Evolutionary conservation across 1,140 invertebrate species (phyloP).

Genomic region (Macrocentrus cingulum): DNA sequence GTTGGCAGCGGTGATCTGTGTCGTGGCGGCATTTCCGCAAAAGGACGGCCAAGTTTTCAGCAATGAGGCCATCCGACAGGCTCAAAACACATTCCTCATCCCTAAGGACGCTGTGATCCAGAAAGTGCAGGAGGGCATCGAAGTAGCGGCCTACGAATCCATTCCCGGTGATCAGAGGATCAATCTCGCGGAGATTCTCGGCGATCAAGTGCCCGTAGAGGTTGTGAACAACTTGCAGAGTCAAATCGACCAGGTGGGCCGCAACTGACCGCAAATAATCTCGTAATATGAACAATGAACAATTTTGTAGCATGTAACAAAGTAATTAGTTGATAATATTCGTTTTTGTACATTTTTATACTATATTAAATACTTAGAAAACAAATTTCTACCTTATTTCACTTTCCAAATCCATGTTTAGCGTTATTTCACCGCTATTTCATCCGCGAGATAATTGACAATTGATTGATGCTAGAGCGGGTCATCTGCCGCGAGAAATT

Average conservation of each 20-base stretch:
- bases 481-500: too few relatives aligned
- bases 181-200: constrained; percentile 77
- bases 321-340: too few relatives aligned
- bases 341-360: too few relatives aligned
- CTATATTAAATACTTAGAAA: too few relatives aligned
- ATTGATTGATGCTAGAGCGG: too few relatives aligned
- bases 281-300: too few relatives aligned
- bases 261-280: constrained; percentile 63
- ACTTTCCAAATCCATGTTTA: too few relatives aligned
- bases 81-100: constrained; percentile 79
- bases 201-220: constrained; percentile 78
- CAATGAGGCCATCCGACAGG: constrained; percentile 82
- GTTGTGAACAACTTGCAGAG: constrained; percentile 83
- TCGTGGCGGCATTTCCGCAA: constrained; percentile 65
- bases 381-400: too few relatives aligned
- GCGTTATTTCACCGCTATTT: too few relatives aligned
- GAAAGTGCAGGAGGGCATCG: constrained; percentile 81
- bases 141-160: constrained; percentile 78
- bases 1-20: constrained; percentile 49
- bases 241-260: constrained; percentile 79
- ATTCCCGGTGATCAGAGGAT: constrained; percentile 81
- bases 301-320: too few relatives aligned
- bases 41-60: constrained; percentile 78
- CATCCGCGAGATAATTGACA: too few relatives aligned
- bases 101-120: constrained; percentile 84